These are phyloP conservation scores for Hypotaenidia okinawae DNA, from an alignment of 2,797 vertebrate genomes.

Conservation along the genomic window DNA sequence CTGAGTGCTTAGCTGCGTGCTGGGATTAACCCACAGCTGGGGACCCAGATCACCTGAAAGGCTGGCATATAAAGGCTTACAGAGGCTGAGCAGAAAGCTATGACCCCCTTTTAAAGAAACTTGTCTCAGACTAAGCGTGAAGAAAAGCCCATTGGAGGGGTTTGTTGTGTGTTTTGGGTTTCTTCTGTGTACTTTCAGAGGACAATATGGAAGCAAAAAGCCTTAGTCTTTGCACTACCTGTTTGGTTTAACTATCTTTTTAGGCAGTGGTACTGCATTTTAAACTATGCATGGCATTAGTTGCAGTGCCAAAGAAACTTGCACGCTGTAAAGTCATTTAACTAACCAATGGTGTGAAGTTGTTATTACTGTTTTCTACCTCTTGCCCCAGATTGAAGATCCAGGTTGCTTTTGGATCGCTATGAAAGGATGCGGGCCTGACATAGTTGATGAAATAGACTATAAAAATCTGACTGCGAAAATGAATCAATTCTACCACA, in stretches of 20 bases:
- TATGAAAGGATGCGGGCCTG: conserved; percentile 55
- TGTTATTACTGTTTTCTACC: neutral
- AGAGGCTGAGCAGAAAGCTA: neutral
- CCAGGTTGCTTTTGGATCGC: conserved; percentile 80
- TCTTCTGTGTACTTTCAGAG: neutral
- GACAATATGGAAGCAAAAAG: neutral
- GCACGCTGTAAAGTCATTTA: neutral
- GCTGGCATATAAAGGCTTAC: neutral
- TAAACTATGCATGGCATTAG: fast-evolving
- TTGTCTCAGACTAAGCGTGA: neutral
- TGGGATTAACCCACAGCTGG: neutral
- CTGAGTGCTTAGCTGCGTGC: neutral
- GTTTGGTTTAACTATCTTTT: neutral
- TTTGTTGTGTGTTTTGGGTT: fast-evolving
- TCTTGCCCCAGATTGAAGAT: conserved; percentile 71
- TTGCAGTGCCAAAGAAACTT: neutral
- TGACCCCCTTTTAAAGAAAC: neutral
- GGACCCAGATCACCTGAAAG: neutral
- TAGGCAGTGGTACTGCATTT: neutral
- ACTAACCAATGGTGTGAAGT: neutral
- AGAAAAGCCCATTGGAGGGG: neutral
- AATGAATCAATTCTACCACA: conserved; percentile 77
- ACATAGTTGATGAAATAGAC: conserved; percentile 43
- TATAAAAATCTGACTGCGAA: conserved; percentile 74
- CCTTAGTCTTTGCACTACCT: neutral